Evolutionary conservation across 2,888 invertebrate species (phyloP), one percentile per base, ranked within the genome.

Genomic region (Willowsia nigromaculata): DNA sequence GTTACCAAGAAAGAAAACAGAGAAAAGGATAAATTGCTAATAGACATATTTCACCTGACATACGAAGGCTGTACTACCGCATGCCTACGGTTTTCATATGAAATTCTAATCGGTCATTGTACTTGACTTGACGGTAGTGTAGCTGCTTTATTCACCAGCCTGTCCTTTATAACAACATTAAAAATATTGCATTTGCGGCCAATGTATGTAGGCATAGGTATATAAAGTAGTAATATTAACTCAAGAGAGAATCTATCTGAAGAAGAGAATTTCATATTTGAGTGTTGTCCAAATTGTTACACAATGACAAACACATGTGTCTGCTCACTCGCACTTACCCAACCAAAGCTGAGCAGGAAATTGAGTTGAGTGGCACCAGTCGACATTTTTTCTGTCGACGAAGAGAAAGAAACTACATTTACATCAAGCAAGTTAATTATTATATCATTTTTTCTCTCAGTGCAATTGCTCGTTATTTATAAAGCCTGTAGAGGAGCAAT

Each of bases 31-130:
- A 37, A 47, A 47, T 56, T 56, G 3, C 3, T 56, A 11, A 56
- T 56, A 6, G 56, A 11, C 56, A 22, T 56, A 22, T 2, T n/a
- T 62, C 62, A 47, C 47, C 2, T 47, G 47, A 47, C 47, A 2
- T 47, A 15, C 6, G 15, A 2, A 13, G 13, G 13, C 2, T 2
- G 9, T 47, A 47, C 13, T 13, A 62, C 30, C 62, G 30, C 62
- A 27, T 62, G 13, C 30, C 30, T 62, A 27, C 15, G 4, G 3
- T 1, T 62, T 30, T 27, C 1, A 30, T 9, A 62, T 62, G 15
- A 62, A 62, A 62, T 62, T 62, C 62, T 62, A 30, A 62, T 30
- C 62, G 62, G 62, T 62, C 62, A 62, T 62, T 15, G 62, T 13
- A 62, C 62, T 62, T 62, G 62, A 62, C 27, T 7, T 25, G 2